These are phyloP conservation scores for Porites evermanni DNA, from an alignment of 92 coral and sea anemone species.

Conservation along the genomic window DNA sequence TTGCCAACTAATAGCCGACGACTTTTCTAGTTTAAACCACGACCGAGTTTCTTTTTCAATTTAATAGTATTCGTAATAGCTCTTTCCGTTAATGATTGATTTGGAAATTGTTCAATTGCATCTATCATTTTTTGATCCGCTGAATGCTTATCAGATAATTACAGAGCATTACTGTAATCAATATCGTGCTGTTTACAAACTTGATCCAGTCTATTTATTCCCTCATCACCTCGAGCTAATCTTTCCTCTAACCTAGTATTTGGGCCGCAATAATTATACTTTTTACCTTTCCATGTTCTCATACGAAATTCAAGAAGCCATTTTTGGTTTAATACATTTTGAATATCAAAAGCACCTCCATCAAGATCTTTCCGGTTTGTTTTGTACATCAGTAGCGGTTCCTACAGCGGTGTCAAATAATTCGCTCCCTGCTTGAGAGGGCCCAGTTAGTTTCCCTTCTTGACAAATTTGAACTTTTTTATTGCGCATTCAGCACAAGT, in stretches of 20 bases:
- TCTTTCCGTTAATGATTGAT: constrained; percentile 11
- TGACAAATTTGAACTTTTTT: background rate
- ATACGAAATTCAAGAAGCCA: background rate
- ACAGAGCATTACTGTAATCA: background rate
- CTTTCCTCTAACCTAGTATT: constrained; percentile 3
- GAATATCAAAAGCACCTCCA: background rate
- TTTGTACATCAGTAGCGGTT: background rate
- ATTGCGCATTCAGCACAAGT: no score
- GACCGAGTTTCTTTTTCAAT: constrained; percentile 6
- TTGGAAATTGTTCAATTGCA: background rate
- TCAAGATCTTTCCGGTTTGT: background rate
- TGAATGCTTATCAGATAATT: background rate
- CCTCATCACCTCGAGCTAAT: background rate
- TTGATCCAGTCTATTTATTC: constrained; percentile 1
- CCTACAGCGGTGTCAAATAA: no score
- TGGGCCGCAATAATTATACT: background rate
- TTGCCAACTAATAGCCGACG: background rate
- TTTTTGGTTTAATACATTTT: background rate
- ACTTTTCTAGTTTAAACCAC: background rate
- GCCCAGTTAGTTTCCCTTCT: background rate
- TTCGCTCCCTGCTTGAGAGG: no score
- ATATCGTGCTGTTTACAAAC: background rate
- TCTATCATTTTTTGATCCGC: constrained; percentile 23
- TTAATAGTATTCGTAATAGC: background rate
- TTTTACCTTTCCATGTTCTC: background rate